Base-by-base conservation (phyloP, 1,140 invertebrate species). In the Drosophila sucinea region DNA sequence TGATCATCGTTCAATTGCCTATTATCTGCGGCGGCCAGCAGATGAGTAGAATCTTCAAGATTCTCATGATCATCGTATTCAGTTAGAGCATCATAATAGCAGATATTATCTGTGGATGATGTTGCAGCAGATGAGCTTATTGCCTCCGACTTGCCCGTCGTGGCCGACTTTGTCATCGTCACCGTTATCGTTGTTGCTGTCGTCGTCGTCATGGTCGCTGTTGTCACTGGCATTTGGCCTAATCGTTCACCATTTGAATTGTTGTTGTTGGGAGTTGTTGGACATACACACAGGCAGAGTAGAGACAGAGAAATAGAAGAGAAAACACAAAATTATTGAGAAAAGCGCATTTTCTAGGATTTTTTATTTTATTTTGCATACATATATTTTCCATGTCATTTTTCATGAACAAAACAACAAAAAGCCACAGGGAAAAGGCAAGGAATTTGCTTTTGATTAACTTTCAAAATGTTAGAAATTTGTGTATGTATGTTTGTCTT, bases 281-380 rank as follows among this genome's bases (percentile, higher is more conserved):
- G 67, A 67, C 72, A 58, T 33, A 67, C 66, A 67, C 70, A 62
- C 58, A 80, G 66, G 89, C 77, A 89, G 84, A 89, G 78, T 73
- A 84, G 77, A 81, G 81, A 81, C 70, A 83, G 81, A 75, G 70
- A 67, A 76, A 67, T 55, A 76, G 73, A 91, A 90, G 78, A 91
- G 84, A 91, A 91, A 77, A 91, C 32, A 58, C 44, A 58, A 86
- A 90, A 81, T 76, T 90, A 80, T 91, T 91, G 86, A 91, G 85
- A 91, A 90, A 91, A 84, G 85, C 86, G 90, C 82, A 84, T 85
- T 79, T 83, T 33, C 35, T 33, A 38, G 25, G 44, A 51, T 5
- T 30, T 11, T 44, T 30, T 25, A 40, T 25, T 44, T 56, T 17
- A 17, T 55, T 65, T 38, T 30, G 10, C 17, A 61, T 63, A 38